Base-by-base conservation (phyloP, 2,888 invertebrate genomes). In the Troides aeacus region DNA sequence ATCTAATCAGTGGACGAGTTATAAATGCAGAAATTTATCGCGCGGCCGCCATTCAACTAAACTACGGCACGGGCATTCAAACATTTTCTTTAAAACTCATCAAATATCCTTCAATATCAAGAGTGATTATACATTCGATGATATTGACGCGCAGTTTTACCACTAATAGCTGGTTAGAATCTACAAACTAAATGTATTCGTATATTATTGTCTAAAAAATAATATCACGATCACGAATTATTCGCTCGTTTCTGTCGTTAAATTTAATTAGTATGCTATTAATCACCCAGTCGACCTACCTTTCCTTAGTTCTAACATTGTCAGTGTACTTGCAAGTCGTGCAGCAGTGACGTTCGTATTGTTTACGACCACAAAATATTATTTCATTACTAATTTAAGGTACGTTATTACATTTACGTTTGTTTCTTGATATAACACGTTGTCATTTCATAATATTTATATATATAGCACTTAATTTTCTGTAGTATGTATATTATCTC, bases 1-100 rank as follows among this genome's bases (percentile, higher is more conserved):
- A 71, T 71, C 71, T 69, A 64, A 71, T 69, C 69, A 66, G 69
- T 30, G n/a, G 39, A 18, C 53, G 24, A 17, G 58, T 70, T 70
- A 70, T 72, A 73, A 67, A 73, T 24, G 67, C 50, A 53, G 50
- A 46, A 56, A 71, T 60, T 66, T 71, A 73, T 72, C 72, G 66
- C 73, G 68, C 53, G 58, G 39, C 15, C 69, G 66, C 67, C 71
- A 61, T 70, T 61, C 56, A 62, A 62, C 39, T 66, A 50, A 62
- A 39, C 24, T 59, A 68, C 63, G 63, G 46, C 46, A 21, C 57
- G 61, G 53, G 42, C 30, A 57, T 8, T 21, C 58, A 12, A 15
- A 60, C 46, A 18, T 23, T 64, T 64, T 46, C 64, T 50, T 21
- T 56, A 24, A 63, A 63, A 68, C 50, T 58, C 46, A 5, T 57